Conservation (phyloP, 35 echinoderm and acorn worm species). For the Apostichopus japonicus region DNA sequence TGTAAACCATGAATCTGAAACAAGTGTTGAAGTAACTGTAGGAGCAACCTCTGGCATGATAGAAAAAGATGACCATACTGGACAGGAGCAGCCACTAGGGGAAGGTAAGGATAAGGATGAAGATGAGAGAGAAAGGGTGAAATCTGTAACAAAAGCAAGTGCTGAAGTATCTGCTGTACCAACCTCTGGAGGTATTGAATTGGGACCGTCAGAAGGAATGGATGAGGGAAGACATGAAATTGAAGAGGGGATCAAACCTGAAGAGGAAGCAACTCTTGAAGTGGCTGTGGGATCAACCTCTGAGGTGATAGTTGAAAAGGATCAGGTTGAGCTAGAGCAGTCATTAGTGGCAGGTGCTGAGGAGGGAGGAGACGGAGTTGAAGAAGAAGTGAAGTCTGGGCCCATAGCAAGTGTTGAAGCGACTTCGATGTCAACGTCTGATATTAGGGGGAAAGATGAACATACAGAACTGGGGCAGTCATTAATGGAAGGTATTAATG, state of each 20-base stretch:
- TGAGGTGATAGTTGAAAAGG: no score
- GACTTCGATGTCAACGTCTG: no score
- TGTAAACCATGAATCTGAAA: not conserved
- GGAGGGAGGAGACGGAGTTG: no score
- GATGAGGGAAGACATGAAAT: not conserved
- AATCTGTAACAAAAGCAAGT: not conserved
- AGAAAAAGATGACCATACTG: no score
- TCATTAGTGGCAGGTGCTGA: no score
- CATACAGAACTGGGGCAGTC: not conserved
- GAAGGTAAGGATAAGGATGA: not conserved
- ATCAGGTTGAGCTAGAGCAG: no score
- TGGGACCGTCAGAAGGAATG: not conserved
- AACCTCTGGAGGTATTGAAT: not conserved
- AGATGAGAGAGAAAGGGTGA: not conserved
- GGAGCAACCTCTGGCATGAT: not conserved
- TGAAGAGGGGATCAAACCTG: not conserved
- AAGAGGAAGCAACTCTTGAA: not conserved
- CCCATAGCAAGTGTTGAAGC: no score
- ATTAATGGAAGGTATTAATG: not conserved
- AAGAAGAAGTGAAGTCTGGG: no score
- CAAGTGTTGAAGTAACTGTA: not conserved
- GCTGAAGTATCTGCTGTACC: not conserved
- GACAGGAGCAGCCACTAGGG: not conserved
- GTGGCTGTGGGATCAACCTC: not conserved
- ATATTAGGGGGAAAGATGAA: not conserved